These are phyloP conservation scores for Carpatolechia fugitivella DNA, from an alignment of 2,888 invertebrate species.

Conservation along the genomic window DNA sequence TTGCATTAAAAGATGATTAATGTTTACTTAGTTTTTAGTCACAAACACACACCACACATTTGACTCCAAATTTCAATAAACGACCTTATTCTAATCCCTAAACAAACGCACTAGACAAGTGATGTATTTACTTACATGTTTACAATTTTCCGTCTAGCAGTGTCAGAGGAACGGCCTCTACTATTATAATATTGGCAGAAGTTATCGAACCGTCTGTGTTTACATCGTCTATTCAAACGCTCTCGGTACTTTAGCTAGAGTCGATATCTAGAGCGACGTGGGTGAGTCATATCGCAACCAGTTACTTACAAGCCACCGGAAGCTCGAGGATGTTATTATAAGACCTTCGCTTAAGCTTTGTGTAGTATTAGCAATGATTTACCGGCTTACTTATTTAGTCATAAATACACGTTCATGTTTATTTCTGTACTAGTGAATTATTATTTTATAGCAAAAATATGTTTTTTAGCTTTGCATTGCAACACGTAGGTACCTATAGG, in stretches of 20 bases:
- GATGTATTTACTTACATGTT: too few species aligned
- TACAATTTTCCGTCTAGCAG: too few species aligned
- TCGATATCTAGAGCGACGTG: constrained; percentile 28
- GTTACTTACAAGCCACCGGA: constrained; percentile 52
- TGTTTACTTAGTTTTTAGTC: not conserved
- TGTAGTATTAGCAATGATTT: constrained; percentile 4
- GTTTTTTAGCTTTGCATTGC: too few species aligned
- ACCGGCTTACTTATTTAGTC: not conserved
- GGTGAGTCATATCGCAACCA: constrained; percentile 55
- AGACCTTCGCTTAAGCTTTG: not conserved
- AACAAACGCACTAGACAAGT: too few species aligned
- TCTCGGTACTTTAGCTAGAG: not conserved
- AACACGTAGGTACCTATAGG: too few species aligned
- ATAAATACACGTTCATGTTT: not conserved
- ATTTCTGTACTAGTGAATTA: not conserved
- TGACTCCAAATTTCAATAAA: not conserved
- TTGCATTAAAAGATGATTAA: not conserved
- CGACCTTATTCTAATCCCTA: too few species aligned
- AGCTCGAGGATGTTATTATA: constrained; percentile 30
- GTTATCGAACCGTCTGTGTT: constrained; percentile 25
- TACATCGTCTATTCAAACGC: constrained; percentile 21
- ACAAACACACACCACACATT: too few species aligned
- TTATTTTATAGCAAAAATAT: too few species aligned
- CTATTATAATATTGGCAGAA: not conserved
- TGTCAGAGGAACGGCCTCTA: too few species aligned